A percentile compares a stretch with the other conserved stretches of the same genome.
These are phyloP conservation scores for Mactra quadrangularis DNA, from an alignment of 1,140 invertebrate species.

Conservation along the genomic window DNA sequence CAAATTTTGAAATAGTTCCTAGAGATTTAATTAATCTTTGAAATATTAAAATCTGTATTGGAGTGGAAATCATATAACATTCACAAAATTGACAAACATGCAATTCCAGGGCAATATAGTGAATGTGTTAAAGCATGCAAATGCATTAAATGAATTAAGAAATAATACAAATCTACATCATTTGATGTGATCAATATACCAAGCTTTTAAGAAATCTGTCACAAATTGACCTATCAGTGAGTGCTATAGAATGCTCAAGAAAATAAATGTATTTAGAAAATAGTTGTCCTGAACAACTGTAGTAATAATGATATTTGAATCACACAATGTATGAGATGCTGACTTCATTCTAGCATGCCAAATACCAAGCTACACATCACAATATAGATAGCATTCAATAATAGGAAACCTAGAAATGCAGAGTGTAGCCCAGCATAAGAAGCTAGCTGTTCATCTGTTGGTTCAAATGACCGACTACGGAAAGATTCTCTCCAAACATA, in stretches of 20 bases:
- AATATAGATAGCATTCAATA: neutral
- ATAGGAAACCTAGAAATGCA: conserved; percentile 7
- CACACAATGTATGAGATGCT: neutral
- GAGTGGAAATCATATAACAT: too few relatives aligned
- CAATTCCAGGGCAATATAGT: too few relatives aligned
- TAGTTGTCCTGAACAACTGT: neutral
- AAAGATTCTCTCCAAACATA: conserved; percentile 71
- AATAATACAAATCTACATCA: neutral
- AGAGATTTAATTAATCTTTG: too few relatives aligned
- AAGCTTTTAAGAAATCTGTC: too few relatives aligned
- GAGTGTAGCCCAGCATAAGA: conserved; percentile 47
- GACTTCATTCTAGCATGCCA: conserved; percentile 15
- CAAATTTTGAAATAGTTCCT: too few relatives aligned
- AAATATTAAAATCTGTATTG: too few relatives aligned
- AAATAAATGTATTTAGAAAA: neutral
- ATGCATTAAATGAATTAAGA: neutral
- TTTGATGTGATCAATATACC: neutral
- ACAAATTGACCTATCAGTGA: neutral
- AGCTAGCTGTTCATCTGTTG: conserved; percentile 64
- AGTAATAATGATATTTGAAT: too few relatives aligned
- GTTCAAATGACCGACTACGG: conserved; percentile 64
- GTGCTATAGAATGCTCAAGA: neutral
- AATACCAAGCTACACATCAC: neutral
- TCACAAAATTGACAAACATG: too few relatives aligned
- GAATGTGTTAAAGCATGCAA: conserved; percentile 6